Conservation (phyloP, 2,797 vertebrate species). For the Falco naumanni region DNA sequence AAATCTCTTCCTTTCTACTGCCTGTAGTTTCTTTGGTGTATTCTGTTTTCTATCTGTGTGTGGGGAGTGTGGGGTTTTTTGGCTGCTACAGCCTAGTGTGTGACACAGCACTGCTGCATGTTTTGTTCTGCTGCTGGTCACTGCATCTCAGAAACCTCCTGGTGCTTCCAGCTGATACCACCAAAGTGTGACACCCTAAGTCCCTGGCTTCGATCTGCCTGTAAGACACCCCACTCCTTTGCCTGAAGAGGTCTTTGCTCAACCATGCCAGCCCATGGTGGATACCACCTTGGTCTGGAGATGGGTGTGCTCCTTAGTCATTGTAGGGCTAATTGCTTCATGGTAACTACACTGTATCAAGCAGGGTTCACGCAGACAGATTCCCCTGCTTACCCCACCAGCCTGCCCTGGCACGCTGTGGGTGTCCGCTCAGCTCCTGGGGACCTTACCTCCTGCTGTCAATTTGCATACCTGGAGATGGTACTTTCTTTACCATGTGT, state of each 20-base stretch:
- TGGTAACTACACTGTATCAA: not conserved
- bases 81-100: not conserved
- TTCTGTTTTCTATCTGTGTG: not conserved
- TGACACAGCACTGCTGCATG: not conserved
- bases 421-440: not conserved
- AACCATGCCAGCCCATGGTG: not conserved
- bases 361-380: not conserved
- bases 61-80: not conserved
- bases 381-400: not conserved
- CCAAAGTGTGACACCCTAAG: not conserved
- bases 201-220: not conserved
- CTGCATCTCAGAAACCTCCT: not conserved
- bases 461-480: not conserved
- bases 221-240: not conserved
- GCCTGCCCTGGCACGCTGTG: not conserved
- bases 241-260: not conserved
- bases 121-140: not conserved
- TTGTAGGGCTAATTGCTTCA: not conserved
- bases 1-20: not conserved
- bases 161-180: not conserved
- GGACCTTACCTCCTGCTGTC: not conserved
- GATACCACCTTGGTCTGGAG: not conserved
- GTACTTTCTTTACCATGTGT: not conserved
- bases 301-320: rapidly evolving
- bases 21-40: not conserved